Evolutionary conservation across 2,113 vertebrate species (phyloP).

Genomic region (Oreochromis niloticus): DNA sequence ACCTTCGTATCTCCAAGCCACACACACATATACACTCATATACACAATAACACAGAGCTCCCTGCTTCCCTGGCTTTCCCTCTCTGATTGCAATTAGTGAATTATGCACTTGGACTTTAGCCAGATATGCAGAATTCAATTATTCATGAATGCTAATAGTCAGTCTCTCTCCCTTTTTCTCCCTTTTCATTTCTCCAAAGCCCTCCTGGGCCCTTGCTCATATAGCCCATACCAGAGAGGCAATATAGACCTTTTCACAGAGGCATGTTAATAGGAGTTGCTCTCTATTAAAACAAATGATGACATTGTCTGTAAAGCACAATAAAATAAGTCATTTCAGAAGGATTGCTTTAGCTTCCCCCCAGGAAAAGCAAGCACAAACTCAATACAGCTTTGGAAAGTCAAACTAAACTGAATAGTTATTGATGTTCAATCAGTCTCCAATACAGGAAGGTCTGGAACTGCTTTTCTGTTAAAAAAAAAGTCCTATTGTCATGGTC

Average conservation of each 20-base stretch:
- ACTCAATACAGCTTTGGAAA: slow-evolving; percentile 24
- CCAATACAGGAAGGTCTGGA: neutral
- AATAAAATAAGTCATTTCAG: slow-evolving; percentile 64
- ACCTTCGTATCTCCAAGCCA: slow-evolving; percentile 3
- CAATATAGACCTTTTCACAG: slow-evolving; percentile 70
- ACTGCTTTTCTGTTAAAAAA: neutral
- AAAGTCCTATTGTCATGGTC: neutral
- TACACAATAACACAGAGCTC: neutral
- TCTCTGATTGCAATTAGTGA: slow-evolving; percentile 74
- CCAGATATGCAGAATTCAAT: slow-evolving; percentile 69
- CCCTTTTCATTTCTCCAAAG: slow-evolving; percentile 2
- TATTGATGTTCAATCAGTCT: neutral
- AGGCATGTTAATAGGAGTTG: slow-evolving; percentile 59
- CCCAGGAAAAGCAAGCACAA: slow-evolving; percentile 1
- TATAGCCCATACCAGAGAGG: slow-evolving; percentile 44
- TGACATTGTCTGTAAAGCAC: slow-evolving; percentile 63
- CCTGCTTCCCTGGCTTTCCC: slow-evolving; percentile 42
- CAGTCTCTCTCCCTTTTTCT: neutral
- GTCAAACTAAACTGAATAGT: slow-evolving; percentile 28
- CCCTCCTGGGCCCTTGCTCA: slow-evolving; percentile 24
- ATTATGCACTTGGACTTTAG: slow-evolving; percentile 71
- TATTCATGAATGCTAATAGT: slow-evolving; percentile 75
- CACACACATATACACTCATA: neutral
- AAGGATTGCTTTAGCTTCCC: slow-evolving; percentile 45
- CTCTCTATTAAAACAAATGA: slow-evolving; percentile 69